Evolutionary conservation across 2,888 invertebrate genomes (phyloP).

Genomic region (Oligia strigilis): DNA sequence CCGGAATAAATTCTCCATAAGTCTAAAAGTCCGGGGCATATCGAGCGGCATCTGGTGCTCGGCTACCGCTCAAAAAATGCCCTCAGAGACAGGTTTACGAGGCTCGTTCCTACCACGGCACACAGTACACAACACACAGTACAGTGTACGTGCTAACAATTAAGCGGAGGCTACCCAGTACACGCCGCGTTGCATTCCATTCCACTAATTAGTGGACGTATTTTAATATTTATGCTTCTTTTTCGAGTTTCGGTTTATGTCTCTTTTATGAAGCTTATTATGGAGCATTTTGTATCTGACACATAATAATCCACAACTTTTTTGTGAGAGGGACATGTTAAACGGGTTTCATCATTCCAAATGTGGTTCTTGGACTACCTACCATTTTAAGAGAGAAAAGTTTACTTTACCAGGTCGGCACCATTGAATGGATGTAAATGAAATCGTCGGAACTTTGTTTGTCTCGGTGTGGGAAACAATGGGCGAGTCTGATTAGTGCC

Average conservation of each 20-base stretch:
- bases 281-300: constrained; percentile 62
- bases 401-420: constrained; percentile 65
- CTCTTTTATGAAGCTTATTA: constrained; percentile 71
- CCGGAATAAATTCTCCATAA: constrained; percentile 61
- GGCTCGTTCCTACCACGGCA: constrained; percentile 38
- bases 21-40: constrained; percentile 57
- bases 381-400: constrained; percentile 68
- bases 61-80: constrained; percentile 66
- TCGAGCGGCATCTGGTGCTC: constrained; percentile 61
- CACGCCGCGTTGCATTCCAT: constrained; percentile 67
- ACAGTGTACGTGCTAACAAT: constrained; percentile 69
- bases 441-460: constrained; percentile 79
- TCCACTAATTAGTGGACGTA: constrained; percentile 72
- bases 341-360: constrained; percentile 61
- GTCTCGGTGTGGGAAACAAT: constrained; percentile 80
- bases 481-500: constrained; percentile 76
- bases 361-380: constrained; percentile 58
- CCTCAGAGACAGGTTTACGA: constrained; percentile 72
- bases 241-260: constrained; percentile 69
- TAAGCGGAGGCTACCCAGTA: constrained; percentile 64
- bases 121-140: constrained; percentile 9
- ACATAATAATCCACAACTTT: constrained; percentile 60
- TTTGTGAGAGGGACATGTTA: constrained; percentile 61
- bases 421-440: constrained; percentile 78
- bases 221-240: constrained; percentile 68